Percentiles rank a stretch among this genome's conserved stretches.
These are phyloP conservation scores for Lissonota sp. DNA, from an alignment of 2,888 invertebrate species.

Conservation along the genomic window DNA sequence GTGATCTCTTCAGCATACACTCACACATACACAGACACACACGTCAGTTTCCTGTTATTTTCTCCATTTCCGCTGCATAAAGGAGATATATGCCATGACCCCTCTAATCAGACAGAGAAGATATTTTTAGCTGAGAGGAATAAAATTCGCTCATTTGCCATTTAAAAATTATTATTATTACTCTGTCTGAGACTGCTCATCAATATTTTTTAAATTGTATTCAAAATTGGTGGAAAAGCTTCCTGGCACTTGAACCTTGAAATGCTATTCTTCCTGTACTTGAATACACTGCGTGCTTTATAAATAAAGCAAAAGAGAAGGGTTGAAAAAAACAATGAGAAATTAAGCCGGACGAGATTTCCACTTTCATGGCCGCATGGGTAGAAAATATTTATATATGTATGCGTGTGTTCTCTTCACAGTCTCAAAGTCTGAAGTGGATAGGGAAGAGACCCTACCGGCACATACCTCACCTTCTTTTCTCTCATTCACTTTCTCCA, in stretches of 20 bases:
- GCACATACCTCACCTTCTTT: conserved; percentile 41
- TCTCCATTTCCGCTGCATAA: conserved; percentile 32
- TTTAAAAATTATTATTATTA: too few species aligned
- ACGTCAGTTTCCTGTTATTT: conserved; percentile 54
- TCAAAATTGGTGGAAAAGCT: too few species aligned
- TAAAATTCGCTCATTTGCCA: too few species aligned
- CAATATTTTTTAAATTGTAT: too few species aligned
- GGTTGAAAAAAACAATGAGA: conserved; percentile 30
- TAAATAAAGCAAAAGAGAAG: background rate
- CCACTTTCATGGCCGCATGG: conserved; percentile 19
- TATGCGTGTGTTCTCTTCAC: conserved; percentile 14
- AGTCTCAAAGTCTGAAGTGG: conserved; percentile 49
- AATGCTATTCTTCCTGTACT: too few species aligned
- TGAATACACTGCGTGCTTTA: too few species aligned
- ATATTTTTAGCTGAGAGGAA: too few species aligned
- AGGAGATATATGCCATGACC: conserved; percentile 29
- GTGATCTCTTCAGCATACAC: conserved; percentile 47
- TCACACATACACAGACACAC: conserved; percentile 14
- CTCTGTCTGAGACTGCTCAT: too few species aligned
- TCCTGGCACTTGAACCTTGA: too few species aligned
- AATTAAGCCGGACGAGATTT: conserved; percentile 35
- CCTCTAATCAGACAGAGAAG: conserved; percentile 7
- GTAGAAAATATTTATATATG: too few species aligned
- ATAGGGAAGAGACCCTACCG: conserved; percentile 22
- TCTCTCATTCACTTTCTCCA: background rate